Percentiles rank a stretch among this genome's conserved stretches.
These are phyloP conservation scores for Romanogobio albipinnatus DNA, from an alignment of 2,113 vertebrate species.

Conservation along the genomic window DNA sequence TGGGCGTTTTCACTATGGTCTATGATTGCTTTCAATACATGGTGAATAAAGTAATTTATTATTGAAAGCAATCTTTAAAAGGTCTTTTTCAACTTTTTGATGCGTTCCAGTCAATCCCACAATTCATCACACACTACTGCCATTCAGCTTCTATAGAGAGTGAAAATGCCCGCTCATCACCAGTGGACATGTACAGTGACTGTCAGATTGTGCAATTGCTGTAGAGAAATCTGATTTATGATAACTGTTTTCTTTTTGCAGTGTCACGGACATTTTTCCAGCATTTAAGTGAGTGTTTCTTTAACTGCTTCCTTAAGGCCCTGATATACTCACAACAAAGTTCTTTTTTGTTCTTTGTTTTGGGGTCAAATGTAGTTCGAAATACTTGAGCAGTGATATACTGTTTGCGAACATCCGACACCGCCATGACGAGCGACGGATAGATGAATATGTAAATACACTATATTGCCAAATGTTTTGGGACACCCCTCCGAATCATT, in stretches of 20 bases:
- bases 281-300: constrained; percentile 67
- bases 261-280: constrained; percentile 62
- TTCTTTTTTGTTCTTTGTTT: too few species aligned
- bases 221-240: not conserved
- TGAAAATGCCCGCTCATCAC: not conserved
- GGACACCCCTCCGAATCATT: too few species aligned
- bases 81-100: too few species aligned
- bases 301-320: not conserved
- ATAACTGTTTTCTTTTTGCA: constrained; percentile 63
- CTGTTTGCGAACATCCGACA: too few species aligned
- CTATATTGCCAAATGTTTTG: too few species aligned
- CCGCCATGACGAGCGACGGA: too few species aligned
- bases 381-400: too few species aligned
- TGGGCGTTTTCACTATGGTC: not conserved
- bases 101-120: not conserved
- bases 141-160: not conserved
- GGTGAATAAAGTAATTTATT: not conserved
- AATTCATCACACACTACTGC: not conserved
- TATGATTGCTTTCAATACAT: not conserved
- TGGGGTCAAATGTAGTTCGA: too few species aligned
- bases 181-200: not conserved
- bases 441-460: too few species aligned
- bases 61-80: not conserved
- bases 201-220: not conserved
- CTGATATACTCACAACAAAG: too few species aligned